Base-by-base conservation (phyloP, 2,888 invertebrate genomes). In the Leptinotarsa tumamoca region DNA sequence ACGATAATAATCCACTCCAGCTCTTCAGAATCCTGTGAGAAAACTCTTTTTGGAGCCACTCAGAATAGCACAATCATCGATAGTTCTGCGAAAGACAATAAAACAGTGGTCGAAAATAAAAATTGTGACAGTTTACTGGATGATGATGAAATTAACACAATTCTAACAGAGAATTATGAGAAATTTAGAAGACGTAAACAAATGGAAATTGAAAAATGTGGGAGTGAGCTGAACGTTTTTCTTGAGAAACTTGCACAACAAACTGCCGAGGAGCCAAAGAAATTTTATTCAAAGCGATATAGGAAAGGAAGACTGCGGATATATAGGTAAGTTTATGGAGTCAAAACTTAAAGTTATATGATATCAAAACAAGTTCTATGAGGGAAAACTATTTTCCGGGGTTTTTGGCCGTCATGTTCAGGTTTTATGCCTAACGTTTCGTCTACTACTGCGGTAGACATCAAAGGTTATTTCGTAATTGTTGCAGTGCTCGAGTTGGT, bases 291-390 rank as follows among this genome's bases (percentile, higher is more conserved):
- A 3, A 80, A 78, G 68, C 72, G 75, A 50, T 83, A 80, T 54
- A 80, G 66, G 66, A 82, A 81, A 77, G 80, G 78, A 17, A 74
- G 79, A 56, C 71, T 69, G 13, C 81, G 78, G 67, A 81, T 83
- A 54, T 83, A 78, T 21, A 77, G 77, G 74, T 74, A 73, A 75
- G 77, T 43, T n/a, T 10, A 5, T 3, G 43, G 10, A 43, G 43
- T 43, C 43, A 43, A 43, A 43, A 7, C 3, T 10, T 43, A 10
- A 43, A 43, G 43, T 10, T 43, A 43, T 10, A 33, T 43, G 43
- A 43, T 13, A 43, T 43, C 43, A 43, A 43, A 43, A 13, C 13
- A 43, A 43, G 43, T 43, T 43, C 3, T 2, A 43, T 43, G 10
- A 10, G 10, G 2, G 43, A 43, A 43, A 43, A 3, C 43, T 43